These are phyloP conservation scores for Luidia sarsii DNA, from an alignment of 53 echinoderm and acorn worm genomes.

Conservation along the genomic window DNA sequence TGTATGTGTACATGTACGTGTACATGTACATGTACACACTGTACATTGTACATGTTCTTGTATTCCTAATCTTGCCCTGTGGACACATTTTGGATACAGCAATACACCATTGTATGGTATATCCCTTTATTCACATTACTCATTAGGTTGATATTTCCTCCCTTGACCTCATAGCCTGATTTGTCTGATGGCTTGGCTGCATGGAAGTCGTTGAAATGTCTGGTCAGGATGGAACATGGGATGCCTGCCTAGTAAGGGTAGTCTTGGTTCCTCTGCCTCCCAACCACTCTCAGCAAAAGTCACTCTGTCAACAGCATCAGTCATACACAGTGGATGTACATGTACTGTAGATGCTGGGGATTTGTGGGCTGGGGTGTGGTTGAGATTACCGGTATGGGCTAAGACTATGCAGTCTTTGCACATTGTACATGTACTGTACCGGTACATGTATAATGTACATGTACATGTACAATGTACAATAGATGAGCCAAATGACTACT, in stretches of 20 bases:
- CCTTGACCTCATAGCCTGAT: background rate
- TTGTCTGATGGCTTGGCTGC: background rate
- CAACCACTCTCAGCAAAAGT: no score
- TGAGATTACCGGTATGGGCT: no score
- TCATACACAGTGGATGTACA: background rate
- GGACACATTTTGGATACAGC: background rate
- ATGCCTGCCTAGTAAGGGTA: background rate
- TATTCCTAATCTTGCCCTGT: background rate
- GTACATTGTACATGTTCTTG: background rate
- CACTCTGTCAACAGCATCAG: background rate
- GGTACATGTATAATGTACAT: no score
- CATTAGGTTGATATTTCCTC: background rate
- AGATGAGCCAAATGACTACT: no score
- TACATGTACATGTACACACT: background rate
- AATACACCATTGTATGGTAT: background rate
- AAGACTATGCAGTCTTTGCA: no score
- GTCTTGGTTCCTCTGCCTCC: background rate
- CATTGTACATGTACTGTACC: no score
- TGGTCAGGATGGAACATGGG: conserved; percentile 3
- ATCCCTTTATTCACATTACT: no score
- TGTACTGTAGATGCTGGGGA: no score
- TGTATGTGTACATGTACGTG: background rate
- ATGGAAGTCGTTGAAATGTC: background rate
- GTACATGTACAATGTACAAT: no score
- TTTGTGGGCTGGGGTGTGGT: no score